Conservation (phyloP, 2,888 invertebrate genomes). For the Ethmia dodecea region DNA sequence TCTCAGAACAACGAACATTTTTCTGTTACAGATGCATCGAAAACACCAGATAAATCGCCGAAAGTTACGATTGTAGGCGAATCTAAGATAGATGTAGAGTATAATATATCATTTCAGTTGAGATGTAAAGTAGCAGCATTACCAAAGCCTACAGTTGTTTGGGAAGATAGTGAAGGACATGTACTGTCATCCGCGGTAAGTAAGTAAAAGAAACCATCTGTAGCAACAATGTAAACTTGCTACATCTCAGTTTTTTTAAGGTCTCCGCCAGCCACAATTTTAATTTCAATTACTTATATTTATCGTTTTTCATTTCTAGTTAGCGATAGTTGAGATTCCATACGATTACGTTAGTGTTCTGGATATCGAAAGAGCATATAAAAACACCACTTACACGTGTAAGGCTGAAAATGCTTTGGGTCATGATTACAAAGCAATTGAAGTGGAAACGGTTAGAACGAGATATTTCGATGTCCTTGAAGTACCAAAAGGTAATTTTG, state of each 20-base stretch:
- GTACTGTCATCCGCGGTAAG: too few relatives aligned
- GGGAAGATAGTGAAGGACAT: slow-evolving; percentile 31
- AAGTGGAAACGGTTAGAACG: slow-evolving; percentile 22
- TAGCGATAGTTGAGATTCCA: slow-evolving; percentile 29
- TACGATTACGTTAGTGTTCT: slow-evolving; percentile 38
- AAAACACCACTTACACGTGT: slow-evolving; percentile 36
- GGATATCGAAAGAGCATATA: slow-evolving; percentile 26
- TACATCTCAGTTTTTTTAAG: too few relatives aligned
- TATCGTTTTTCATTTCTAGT: slow-evolving; percentile 27
- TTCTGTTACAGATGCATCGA: not conserved
- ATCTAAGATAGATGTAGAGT: slow-evolving; percentile 20
- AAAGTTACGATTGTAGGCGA: slow-evolving; percentile 25
- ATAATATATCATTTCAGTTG: slow-evolving; percentile 27
- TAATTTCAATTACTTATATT: too few relatives aligned
- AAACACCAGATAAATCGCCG: slow-evolving; percentile 23
- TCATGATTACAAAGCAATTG: slow-evolving; percentile 13
- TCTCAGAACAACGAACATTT: too few relatives aligned
- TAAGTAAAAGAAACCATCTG: too few relatives aligned
- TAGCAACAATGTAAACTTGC: too few relatives aligned
- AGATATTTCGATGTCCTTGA: slow-evolving; percentile 25
- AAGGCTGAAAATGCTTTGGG: slow-evolving; percentile 32
- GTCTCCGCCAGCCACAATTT: too few relatives aligned
- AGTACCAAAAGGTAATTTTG: slow-evolving; percentile 31
- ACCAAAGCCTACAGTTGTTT: slow-evolving; percentile 39
- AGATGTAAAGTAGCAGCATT: slow-evolving; percentile 40